Evolutionary conservation across 2,888 invertebrate genomes (phyloP), one percentile per base, ranked within the genome.

Genomic region (Noctua fimbriata): DNA sequence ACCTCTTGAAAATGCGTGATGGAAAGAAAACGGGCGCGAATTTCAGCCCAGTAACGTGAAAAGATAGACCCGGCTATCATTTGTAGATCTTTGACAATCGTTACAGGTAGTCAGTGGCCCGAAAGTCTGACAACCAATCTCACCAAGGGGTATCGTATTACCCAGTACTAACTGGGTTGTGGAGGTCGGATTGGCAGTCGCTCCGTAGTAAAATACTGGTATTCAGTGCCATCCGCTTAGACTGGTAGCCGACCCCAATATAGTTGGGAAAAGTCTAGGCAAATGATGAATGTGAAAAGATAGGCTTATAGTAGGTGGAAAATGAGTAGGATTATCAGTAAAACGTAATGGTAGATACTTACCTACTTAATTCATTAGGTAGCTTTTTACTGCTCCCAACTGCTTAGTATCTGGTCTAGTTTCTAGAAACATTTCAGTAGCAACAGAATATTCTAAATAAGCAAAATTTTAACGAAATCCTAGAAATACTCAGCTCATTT

Each of bases 401-500:
- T 21, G 49, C 44, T 41, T 66, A 58, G n/a, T 70, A 58, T 84
- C 41, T 67, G 44, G 28, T 66, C 36, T 66, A 55, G 12, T 49
- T 32, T 4, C 16, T 24, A 58, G 32, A 67, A 7, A 52, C 12
- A 66, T 66, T 67, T 52, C 9, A 44, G n/a, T 28, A 44, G 16
- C 28, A 28, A 24, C 18, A 63, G 18, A 74, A 87, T 69, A 74
- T 72, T 69, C 49, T 60, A 55, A 73, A 21, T 60, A 69, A 79
- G 75, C 55, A 52, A 73, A 73, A 41, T 74, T 21, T 67, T 1
- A 65, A 36, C 21, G 58, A 63, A 75, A 49, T 52, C 3, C 21
- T 44, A 55, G 75, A 63, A 76, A 70, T 76, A 32, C 58, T 83
- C 24, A 47, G 60, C 55, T 81, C 78, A 81, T 87, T 87, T 81